Percentiles rank a stretch among this genome's conserved stretches.
Evolutionary conservation across 2,797 vertebrate species (phyloP).

Genomic region (Enteromius mattozi): DNA sequence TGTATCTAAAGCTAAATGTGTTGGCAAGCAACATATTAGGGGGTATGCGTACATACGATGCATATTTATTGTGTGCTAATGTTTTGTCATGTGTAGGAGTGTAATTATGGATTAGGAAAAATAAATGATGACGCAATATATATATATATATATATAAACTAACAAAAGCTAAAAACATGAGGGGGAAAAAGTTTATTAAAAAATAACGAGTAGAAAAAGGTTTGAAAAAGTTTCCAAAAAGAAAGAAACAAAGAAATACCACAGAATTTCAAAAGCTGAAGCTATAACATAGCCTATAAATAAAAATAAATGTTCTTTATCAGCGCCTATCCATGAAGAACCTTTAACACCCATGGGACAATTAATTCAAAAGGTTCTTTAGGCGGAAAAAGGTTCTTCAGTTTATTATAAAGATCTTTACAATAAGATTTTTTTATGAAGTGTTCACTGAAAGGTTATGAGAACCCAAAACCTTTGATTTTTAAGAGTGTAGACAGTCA

Average conservation of each 20-base stretch:
- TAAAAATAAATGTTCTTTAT: no score
- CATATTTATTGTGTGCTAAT: neutral
- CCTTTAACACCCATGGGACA: neutral
- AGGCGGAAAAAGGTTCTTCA: neutral
- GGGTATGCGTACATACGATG: no score
- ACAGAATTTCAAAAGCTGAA: no score
- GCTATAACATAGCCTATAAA: no score
- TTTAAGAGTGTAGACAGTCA: neutral
- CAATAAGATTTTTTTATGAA: no score
- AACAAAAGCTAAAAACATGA: no score
- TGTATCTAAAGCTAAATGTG: neutral
- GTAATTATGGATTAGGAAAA: neutral
- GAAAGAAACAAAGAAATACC: no score
- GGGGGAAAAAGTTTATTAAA: no score
- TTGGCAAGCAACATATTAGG: neutral
- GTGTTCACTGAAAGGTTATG: neutral
- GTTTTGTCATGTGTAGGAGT: neutral
- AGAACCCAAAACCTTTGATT: neutral
- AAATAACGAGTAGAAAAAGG: no score
- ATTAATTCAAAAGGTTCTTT: neutral
- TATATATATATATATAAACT: neutral
- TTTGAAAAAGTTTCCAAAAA: no score
- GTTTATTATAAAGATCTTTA: no score
- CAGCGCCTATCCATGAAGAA: neutral
- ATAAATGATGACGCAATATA: neutral